Conservation (phyloP, 2,797 vertebrate genomes). For the Diplodus puntazzo region DNA sequence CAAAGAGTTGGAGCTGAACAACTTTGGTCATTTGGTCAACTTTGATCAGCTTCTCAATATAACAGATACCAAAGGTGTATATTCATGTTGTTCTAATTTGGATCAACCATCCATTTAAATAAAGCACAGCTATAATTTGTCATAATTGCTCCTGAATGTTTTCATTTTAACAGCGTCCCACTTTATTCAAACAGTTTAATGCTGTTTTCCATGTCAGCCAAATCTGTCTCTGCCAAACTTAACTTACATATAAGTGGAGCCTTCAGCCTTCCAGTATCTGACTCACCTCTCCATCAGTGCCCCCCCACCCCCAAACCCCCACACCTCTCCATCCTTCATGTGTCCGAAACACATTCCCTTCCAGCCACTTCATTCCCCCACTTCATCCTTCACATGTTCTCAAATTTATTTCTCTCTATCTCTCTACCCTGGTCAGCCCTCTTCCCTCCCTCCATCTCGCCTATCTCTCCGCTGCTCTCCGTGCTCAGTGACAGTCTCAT, state of each 20-base stretch:
- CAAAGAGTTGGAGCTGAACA: background rate
- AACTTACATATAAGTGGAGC: constrained; percentile 32
- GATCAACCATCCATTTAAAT: background rate
- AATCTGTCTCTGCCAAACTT: constrained; percentile 39
- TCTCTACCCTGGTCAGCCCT: constrained; percentile 71
- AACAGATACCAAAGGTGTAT: background rate
- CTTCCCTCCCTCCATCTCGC: constrained; percentile 66
- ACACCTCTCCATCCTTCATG: constrained; percentile 60
- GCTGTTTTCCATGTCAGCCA: constrained; percentile 3
- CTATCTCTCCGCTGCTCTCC: constrained; percentile 73
- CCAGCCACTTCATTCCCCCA: constrained; percentile 73
- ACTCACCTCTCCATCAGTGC: constrained; percentile 30
- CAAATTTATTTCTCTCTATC: constrained; percentile 82
- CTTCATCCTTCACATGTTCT: constrained; percentile 82
- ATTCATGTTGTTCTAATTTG: background rate
- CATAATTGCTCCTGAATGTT: background rate
- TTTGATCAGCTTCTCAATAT: too few relatives aligned
- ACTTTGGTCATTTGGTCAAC: too few relatives aligned
- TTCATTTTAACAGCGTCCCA: background rate
- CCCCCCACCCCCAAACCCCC: background rate
- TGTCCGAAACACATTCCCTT: constrained; percentile 72
- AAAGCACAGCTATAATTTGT: background rate
- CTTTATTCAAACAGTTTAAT: background rate
- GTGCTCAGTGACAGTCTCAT: constrained; percentile 85
- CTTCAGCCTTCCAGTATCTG: constrained; percentile 45